Evolutionary conservation across 2,113 vertebrate species (phyloP).

Genomic region (rabbit (Oryctolagus cuniculus)): mOryCun1.1 NC_091432.1:85962001-85962500

Average conservation of each 20-base stretch:
- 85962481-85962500: constrained; percentile 25
- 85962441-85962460: neutral
- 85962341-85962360: neutral
- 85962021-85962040: neutral
- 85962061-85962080: constrained; percentile 9
- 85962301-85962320: neutral
- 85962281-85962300: neutral
- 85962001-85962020: neutral
- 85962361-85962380: neutral
- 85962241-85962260: neutral
- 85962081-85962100: neutral
- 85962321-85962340: neutral
- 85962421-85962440: constrained; percentile 42
- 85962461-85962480: neutral
- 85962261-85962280: neutral
- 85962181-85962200: neutral
- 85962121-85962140: neutral
- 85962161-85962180: neutral
- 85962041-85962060: neutral
- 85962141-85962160: neutral
- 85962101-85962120: neutral
- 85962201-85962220: neutral
- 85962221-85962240: neutral
- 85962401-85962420: neutral
- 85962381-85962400: neutral